Evolutionary conservation across 2,888 invertebrate genomes (phyloP).

Genomic region (Drosophila atroscutellata): DNA sequence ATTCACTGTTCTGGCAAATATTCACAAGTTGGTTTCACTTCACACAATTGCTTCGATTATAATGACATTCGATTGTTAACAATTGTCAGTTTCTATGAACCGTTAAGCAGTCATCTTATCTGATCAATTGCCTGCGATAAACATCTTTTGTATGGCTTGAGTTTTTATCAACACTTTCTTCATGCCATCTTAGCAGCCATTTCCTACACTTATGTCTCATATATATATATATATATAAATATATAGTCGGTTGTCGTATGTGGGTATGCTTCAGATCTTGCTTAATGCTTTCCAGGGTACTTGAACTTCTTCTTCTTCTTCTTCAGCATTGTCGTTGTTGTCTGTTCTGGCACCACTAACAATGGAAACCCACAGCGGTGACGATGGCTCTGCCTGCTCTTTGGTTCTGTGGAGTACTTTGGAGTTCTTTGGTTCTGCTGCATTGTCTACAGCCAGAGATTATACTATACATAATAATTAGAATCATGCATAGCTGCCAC

Average conservation of each 20-base stretch:
- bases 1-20: conserved; percentile 3
- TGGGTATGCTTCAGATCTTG: conserved; percentile 40
- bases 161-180: conserved; percentile 16
- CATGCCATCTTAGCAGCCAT: conserved; percentile 2
- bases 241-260: conserved; percentile 11
- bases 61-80: neutral
- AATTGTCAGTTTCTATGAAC: neutral
- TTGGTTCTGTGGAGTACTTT: conserved; percentile 16
- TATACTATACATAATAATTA: conserved; percentile 73
- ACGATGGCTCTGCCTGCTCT: conserved; percentile 32
- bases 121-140: conserved; percentile 6
- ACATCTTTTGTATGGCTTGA: conserved; percentile 5
- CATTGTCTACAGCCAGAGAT: conserved; percentile 65
- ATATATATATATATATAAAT: neutral
- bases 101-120: conserved; percentile 8
- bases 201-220: neutral
- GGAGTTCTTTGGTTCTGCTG: conserved; percentile 32
- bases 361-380: conserved; percentile 56
- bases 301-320: conserved; percentile 64
- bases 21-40: conserved; percentile 1
- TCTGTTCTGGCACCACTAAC: conserved; percentile 33
- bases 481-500: conserved; percentile 67
- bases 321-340: conserved; percentile 4
- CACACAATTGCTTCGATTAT: neutral
- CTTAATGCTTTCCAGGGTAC: conserved; percentile 61